Evolutionary conservation across 1,140 invertebrate species (phyloP).

Genomic region (Drosophila persimilis): DNA sequence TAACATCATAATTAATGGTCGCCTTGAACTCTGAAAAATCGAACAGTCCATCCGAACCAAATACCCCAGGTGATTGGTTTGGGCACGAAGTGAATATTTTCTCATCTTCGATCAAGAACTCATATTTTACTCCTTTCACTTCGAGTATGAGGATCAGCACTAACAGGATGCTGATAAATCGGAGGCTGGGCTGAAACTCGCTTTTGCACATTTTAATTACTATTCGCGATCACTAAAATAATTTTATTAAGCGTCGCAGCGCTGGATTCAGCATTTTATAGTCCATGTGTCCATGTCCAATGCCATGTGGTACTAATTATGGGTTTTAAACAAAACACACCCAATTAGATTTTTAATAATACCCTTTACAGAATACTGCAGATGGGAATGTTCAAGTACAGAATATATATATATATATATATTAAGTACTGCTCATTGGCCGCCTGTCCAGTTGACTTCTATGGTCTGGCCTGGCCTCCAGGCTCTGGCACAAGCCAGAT

Average conservation of each 20-base stretch:
- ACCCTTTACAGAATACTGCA: neutral
- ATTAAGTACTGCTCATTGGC: no score
- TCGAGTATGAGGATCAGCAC: neutral
- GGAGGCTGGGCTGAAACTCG: neutral
- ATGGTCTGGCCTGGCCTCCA: no score
- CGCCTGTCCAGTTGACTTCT: no score
- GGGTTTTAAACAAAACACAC: no score
- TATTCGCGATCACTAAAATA: no score
- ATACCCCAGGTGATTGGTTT: neutral
- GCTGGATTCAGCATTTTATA: no score
- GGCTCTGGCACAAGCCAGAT: no score
- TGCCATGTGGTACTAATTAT: neutral
- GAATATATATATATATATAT: no score
- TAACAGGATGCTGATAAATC: neutral
- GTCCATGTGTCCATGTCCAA: no score
- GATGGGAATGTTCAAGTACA: no score
- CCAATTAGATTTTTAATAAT: neutral
- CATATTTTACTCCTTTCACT: neutral
- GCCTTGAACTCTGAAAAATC: neutral
- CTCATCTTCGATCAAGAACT: neutral
- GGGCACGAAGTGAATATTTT: neutral
- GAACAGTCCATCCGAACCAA: neutral
- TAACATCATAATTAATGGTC: neutral
- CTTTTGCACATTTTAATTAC: no score
- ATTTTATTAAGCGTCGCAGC: no score